phyloP scores from a whole-genome alignment of 2,888 invertebrate species.

The Sipha maydis region DNA sequence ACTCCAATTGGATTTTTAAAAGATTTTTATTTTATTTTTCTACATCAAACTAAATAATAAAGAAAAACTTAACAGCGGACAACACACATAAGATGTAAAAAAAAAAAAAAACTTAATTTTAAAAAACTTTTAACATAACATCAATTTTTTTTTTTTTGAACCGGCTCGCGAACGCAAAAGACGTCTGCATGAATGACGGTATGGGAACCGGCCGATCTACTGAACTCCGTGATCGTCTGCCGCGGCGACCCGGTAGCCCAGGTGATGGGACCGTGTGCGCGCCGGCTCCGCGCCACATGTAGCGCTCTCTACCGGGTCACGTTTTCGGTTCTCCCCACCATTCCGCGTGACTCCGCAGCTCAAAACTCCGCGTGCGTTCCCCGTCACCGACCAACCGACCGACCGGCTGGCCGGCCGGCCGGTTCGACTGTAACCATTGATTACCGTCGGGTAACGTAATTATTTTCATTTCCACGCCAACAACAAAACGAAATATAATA shows the following conservation, averaged over 20 bases:
- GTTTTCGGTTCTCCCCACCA: not conserved
- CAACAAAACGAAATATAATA: not conserved
- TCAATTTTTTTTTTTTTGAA: conserved; percentile 45
- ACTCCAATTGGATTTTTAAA: conserved; percentile 7
- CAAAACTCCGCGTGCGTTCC: not conserved
- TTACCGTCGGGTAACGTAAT: conserved; percentile 2
- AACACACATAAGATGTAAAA: conserved; percentile 32
- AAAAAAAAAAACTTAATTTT: conserved; percentile 26
- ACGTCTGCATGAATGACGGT: conserved; percentile 55
- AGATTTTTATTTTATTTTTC: not conserved
- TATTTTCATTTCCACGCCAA: conserved; percentile 26
- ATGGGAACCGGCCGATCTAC: conserved; percentile 59
- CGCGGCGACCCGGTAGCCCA: conserved; percentile 60
- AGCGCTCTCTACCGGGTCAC: conserved; percentile 53
- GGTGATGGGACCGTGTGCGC: conserved; percentile 55
- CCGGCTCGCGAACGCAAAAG: conserved; percentile 51
- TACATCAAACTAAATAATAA: conserved; percentile 1
- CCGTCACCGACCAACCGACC: not conserved
- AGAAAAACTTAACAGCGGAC: conserved; percentile 58
- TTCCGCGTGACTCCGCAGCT: not conserved
- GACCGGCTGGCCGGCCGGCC: not conserved
- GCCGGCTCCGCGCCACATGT: conserved; percentile 15
- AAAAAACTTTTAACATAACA: conserved; percentile 1
- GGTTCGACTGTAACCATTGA: conserved; percentile 2
- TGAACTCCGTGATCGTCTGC: conserved; percentile 60